A percentile compares a stretch with the other conserved stretches of the same genome.
These are phyloP conservation scores for Toxonevra muliebris DNA, from an alignment of 2,888 invertebrate species.

Conservation along the genomic window DNA sequence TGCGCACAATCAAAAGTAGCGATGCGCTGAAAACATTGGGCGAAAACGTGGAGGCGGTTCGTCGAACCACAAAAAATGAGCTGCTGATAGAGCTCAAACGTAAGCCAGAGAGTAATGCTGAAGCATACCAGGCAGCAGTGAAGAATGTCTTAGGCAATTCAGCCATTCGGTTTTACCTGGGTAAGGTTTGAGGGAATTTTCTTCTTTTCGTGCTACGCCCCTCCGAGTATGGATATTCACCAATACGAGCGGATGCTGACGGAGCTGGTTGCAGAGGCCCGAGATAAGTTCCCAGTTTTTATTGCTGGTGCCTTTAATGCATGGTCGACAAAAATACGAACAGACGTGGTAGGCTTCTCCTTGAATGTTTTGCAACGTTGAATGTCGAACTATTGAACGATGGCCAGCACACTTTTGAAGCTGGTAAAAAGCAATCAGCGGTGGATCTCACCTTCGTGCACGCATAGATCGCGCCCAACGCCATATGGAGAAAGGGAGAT, in stretches of 20 bases:
- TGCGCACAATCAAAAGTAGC: conserved; percentile 5
- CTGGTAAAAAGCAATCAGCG: no score
- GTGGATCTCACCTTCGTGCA: no score
- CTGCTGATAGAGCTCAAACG: conserved; percentile 7
- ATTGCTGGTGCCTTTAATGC: conserved; percentile 1
- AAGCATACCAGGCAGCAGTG: neutral
- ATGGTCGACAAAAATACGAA: neutral
- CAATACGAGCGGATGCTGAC: neutral
- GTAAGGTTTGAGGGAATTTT: neutral
- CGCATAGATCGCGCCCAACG: no score
- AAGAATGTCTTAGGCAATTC: neutral
- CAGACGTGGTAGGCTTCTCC: no score
- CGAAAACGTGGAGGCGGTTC: conserved; percentile 3
- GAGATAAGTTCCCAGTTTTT: neutral
- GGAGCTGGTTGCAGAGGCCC: neutral
- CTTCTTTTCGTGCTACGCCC: conserved; percentile 8
- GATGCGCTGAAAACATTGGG: conserved; percentile 1
- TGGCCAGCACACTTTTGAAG: no score
- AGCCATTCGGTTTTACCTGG: conserved; percentile 1
- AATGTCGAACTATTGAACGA: no score
- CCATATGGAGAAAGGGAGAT: no score
- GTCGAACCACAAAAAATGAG: conserved; percentile 11
- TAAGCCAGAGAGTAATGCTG: neutral
- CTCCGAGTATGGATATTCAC: neutral
- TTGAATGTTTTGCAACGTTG: no score